Evolutionary conservation across 2,113 vertebrate genomes (phyloP).

Genomic region (Clarias gariepinus): DNA sequence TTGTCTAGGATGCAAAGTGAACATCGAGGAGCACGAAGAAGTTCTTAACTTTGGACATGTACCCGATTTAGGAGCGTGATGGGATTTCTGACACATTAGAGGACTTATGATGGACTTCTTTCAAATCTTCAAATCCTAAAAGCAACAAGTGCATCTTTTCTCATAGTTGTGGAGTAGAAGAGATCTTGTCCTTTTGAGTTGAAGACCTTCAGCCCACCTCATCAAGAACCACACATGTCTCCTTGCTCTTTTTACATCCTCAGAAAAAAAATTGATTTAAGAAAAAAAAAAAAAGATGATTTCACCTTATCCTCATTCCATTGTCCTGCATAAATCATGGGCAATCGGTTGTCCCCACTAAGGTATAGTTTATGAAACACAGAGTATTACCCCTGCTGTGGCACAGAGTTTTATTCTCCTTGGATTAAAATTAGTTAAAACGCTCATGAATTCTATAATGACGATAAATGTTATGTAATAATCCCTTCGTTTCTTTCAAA

Average conservation of each 20-base stretch:
- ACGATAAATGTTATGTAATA: constrained; percentile 59
- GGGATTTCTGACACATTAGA: constrained; percentile 52
- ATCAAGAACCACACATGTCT: background rate
- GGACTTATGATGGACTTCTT: constrained; percentile 40
- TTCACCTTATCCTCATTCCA: background rate
- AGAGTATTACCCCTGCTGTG: background rate
- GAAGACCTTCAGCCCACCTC: constrained; percentile 16
- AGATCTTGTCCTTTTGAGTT: constrained; percentile 8
- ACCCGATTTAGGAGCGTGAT: constrained; percentile 57
- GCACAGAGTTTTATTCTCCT: background rate
- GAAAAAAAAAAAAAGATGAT: background rate
- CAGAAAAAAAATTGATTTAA: background rate
- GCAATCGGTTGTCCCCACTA: constrained; percentile 7
- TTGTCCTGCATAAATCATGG: constrained; percentile 6
- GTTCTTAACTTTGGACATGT: constrained; percentile 56
- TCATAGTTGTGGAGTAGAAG: background rate
- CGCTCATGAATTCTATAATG: constrained; percentile 44
- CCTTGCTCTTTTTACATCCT: background rate
- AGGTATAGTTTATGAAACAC: background rate
- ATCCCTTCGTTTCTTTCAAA: constrained; percentile 51
- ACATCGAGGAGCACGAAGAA: background rate
- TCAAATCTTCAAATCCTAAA: background rate
- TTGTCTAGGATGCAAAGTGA: constrained; percentile 43
- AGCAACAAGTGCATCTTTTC: background rate
- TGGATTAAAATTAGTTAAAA: background rate